Conservation (phyloP, 2,797 vertebrate species). For the Tamandua tetradactyla region DNA sequence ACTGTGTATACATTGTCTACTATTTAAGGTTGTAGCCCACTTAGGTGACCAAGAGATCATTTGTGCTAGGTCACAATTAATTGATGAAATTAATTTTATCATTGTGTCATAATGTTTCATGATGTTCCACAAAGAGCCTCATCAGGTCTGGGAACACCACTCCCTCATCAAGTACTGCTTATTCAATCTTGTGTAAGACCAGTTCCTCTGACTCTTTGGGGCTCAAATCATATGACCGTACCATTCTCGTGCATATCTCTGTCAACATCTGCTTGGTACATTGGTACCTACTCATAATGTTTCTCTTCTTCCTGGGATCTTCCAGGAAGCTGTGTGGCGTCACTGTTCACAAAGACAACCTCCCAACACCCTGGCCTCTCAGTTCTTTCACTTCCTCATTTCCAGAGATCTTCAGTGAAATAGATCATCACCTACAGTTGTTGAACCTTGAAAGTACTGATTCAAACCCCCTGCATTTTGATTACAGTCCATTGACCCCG, state of each 20-base stretch:
- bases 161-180: background rate
- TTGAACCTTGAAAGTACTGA: background rate
- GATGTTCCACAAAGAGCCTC: background rate
- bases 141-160: background rate
- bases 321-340: background rate
- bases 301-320: background rate
- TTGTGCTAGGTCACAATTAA: no score
- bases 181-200: background rate
- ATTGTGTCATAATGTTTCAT: background rate
- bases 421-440: background rate
- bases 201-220: background rate
- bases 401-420: no score
- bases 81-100: background rate
- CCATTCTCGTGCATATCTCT: background rate
- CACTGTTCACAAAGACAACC: background rate
- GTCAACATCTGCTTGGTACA: background rate
- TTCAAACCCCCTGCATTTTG: background rate
- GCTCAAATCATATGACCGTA: background rate
- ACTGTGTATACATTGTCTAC: rapidly evolving
- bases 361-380: background rate
- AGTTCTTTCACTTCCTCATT: background rate
- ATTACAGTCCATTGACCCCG: background rate
- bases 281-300: background rate
- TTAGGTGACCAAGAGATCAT: background rate
- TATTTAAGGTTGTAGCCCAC: background rate